Conservation (phyloP, 2,888 invertebrate genomes). For the Dorcus hopei region DNA sequence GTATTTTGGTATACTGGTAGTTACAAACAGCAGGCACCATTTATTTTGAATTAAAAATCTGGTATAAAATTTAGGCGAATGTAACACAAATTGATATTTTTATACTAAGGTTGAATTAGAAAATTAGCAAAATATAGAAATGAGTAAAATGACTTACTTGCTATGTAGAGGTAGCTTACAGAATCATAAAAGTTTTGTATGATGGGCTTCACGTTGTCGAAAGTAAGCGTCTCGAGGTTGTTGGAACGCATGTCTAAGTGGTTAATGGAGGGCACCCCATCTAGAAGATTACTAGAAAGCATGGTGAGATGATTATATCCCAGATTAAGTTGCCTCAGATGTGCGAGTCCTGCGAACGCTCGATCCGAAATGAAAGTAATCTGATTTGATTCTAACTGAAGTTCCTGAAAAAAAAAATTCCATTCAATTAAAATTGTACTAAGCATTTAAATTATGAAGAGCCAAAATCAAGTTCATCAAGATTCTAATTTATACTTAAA, state of each 20-base stretch:
- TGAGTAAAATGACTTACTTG: constrained; percentile 59
- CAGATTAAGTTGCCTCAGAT: constrained; percentile 68
- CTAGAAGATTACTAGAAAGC: constrained; percentile 69
- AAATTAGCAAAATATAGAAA: neutral
- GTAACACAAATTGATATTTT: too few relatives aligned
- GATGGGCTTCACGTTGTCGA: constrained; percentile 73
- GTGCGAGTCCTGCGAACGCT: constrained; percentile 73
- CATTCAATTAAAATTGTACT: neutral
- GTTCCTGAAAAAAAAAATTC: constrained; percentile 31
- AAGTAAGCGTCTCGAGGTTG: constrained; percentile 71
- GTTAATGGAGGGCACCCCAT: constrained; percentile 68
- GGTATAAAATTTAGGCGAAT: too few relatives aligned
- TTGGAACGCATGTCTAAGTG: constrained; percentile 77
- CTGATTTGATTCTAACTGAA: constrained; percentile 48
- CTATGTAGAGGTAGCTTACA: constrained; percentile 71
- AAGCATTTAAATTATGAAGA: too few relatives aligned
- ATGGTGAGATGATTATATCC: constrained; percentile 73
- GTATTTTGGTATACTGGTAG: too few relatives aligned
- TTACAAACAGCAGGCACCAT: too few relatives aligned
- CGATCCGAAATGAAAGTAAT: constrained; percentile 68
- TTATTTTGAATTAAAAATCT: too few relatives aligned
- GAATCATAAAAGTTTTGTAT: constrained; percentile 73
- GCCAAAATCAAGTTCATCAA: too few relatives aligned
- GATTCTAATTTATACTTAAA: too few relatives aligned
- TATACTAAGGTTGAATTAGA: too few relatives aligned